A percentile compares a stretch with the other conserved stretches of the same genome.
These are phyloP conservation scores for Poecilobothrus nobilitatus DNA, from an alignment of 2,888 invertebrate species.

Conservation along the genomic window DNA sequence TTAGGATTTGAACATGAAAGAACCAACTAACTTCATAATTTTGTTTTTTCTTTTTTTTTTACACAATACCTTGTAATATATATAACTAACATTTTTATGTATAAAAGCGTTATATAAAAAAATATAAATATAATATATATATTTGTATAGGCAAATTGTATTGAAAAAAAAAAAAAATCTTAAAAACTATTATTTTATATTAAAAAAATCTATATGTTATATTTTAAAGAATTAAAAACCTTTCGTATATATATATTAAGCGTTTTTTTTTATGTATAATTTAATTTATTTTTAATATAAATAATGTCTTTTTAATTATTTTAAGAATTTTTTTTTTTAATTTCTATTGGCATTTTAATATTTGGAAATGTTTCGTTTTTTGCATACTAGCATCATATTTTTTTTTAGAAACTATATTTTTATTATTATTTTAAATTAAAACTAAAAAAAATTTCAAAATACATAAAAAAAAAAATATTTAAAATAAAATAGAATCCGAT, in stretches of 20 bases:
- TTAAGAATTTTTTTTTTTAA: background rate
- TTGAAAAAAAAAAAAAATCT: no score
- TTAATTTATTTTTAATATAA: background rate
- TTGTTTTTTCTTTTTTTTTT: no score
- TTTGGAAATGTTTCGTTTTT: conserved; percentile 4
- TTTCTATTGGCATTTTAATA: background rate
- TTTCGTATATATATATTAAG: conserved; percentile 4
- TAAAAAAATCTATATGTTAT: no score
- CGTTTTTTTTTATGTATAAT: background rate
- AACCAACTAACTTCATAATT: no score
- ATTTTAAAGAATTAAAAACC: background rate
- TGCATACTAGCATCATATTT: background rate
- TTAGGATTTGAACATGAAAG: no score
- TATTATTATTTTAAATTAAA: background rate
- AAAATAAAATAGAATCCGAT: background rate
- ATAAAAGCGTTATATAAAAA: no score
- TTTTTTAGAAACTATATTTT: no score
- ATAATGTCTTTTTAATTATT: background rate
- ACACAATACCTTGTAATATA: no score
- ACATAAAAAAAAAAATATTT: background rate
- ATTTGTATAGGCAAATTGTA: no score
- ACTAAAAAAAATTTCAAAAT: background rate
- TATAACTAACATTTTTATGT: no score
- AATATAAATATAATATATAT: no score
- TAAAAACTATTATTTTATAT: no score